Evolutionary conservation across 2,797 vertebrate species (phyloP), one percentile per base, ranked within the genome.

Genomic region (Pelochelys cantorii): DNA sequence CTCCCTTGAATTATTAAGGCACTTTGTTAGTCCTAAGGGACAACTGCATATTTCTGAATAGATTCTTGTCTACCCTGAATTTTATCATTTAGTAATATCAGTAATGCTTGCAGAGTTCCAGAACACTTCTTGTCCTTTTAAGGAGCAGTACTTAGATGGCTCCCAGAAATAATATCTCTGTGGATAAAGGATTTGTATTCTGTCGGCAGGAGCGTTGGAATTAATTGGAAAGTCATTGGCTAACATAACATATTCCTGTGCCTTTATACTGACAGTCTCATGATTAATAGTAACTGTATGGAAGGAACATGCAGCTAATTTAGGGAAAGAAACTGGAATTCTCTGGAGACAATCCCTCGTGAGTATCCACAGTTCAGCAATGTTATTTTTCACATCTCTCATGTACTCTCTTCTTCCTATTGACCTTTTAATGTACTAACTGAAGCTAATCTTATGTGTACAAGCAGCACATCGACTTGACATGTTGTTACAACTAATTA

Each of bases 1-100:
- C 90, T 92, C 94, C 94, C 93, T 96, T 95, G 88, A 90, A 93
- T 96, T 96, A 96, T 96, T 95, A 94, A 93, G 74, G 88, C 42
- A 81, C 42, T 34, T 87, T 62, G 91, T 92, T 95, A 90, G 87
- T 94, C 87, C 48, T 94, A 88, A 91, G 93, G 86, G 91, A 92
- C 57, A 93, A 86, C 55, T 13, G 84, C 68, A 77, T 37, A 31
- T 22, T 5, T 11, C 88, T 71, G 9, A 81, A 78, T 29, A 42
- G n/a, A 82, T 81, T 71, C 82, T 56, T 68, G 90, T 54, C 77
- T 12, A 52, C 88, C 77, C 89, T 92, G 79, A 86, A 93, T 22
- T 17, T 82, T 91, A 15, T 83, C 25, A 25, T 89, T 62, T 71
- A 71, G 34, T 37, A 37, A 71, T 15, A 86, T 23, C 25, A 53